Evolutionary conservation across 92 coral and sea anemone genomes (phyloP).

Genomic region (Paragorgia papillata): DNA sequence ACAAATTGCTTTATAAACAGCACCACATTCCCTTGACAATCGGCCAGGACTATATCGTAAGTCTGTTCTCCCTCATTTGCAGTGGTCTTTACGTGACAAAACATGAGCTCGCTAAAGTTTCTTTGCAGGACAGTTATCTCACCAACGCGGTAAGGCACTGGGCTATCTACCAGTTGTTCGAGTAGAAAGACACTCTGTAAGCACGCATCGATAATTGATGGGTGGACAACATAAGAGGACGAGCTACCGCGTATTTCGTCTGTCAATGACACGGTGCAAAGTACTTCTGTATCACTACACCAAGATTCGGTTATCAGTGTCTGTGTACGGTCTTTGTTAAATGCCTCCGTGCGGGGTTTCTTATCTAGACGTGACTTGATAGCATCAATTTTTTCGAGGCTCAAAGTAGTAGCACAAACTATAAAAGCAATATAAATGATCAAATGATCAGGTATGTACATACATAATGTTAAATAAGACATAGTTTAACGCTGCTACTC

Average conservation of each 20-base stretch:
- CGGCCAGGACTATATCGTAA: constrained; percentile 60
- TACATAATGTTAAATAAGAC: too few species aligned
- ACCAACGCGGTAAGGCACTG: constrained; percentile 17
- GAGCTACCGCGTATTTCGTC: constrained; percentile 38
- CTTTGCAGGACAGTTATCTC: neutral
- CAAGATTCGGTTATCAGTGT: constrained; percentile 66
- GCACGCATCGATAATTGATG: constrained; percentile 85
- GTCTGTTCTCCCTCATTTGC: constrained; percentile 3
- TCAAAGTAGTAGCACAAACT: neutral
- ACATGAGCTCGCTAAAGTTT: constrained; percentile 31
- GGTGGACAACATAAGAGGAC: constrained; percentile 74
- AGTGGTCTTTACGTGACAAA: constrained; percentile 65
- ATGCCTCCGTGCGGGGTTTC: constrained; percentile 57
- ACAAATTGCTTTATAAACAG: constrained; percentile 55
- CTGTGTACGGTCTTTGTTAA: constrained; percentile 53
- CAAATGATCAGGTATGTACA: neutral
- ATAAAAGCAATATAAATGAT: neutral
- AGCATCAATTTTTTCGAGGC: neutral
- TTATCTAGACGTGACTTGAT: constrained; percentile 42
- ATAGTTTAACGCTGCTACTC: too few species aligned
- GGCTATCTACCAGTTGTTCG: neutral
- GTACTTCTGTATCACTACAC: constrained; percentile 63
- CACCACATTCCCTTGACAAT: constrained; percentile 51
- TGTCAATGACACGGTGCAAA: constrained; percentile 63
- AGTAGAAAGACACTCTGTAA: constrained; percentile 71